Base-by-base conservation (phyloP, 2,797 vertebrate species). In the Characodon lateralis region DNA sequence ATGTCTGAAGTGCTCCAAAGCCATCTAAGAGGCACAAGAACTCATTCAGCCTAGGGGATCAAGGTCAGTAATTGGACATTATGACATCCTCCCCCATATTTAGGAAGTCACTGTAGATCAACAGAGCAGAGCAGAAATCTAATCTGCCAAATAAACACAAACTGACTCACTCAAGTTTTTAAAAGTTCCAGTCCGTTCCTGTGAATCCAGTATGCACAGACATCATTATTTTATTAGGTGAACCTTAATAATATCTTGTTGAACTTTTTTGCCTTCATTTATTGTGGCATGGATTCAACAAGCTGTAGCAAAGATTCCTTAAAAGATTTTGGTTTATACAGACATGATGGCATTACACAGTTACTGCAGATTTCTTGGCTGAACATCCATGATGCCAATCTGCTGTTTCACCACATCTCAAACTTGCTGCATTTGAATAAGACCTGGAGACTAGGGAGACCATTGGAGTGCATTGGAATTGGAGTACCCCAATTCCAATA, bases 41-140 rank as follows among this genome's bases (percentile, higher is more conserved):
- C 78, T 78, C 79, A 83, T 83, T 91, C 86, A 92, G 84, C 65
- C 58, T 70, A 48, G 72, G 82, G 85, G 86, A 90, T 91, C 86
- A 93, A 91, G 90, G 90, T 91, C 90, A 90, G 72, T 70, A 48
- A 63, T 77, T 86, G 88, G 82, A 88, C 88, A 89, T 87, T 85
- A 76, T 82, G 85, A 88, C 81, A 82, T 87, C 83, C 80, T 83
- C 78, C 77, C 63, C 63, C 63, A 74, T 76, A 78, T 68, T 83
- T 79, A 77, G 71, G 61, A 72, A 69, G 48, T 76, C 79, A 31
- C 71, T 55, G 48, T 61, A 76, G 74, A 85, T 77, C 58, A 74
- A 87, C 85, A 78, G 84, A 76, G 88, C 81, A 81, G 61, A 86
- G 76, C 82, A 80, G 74, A 83, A 79, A 72, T 82, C 48, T 83